Conservation (phyloP, 2,113 vertebrate genomes). For the Gyps fulvus region DNA sequence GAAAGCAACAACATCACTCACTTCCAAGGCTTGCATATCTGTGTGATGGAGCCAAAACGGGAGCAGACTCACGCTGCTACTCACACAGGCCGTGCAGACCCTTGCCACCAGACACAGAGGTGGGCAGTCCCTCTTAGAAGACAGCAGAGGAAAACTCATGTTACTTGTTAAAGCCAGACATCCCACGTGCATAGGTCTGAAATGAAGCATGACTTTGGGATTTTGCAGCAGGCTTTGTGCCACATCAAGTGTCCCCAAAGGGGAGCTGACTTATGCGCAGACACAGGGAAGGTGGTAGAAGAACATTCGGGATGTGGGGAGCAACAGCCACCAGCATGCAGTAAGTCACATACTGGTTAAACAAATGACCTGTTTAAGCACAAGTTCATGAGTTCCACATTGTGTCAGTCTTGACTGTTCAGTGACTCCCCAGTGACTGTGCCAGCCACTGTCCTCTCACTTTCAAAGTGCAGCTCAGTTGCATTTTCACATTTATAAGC, state of each 20-base stretch:
- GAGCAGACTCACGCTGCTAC: neutral
- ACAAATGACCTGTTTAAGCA: neutral
- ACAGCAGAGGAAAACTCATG: neutral
- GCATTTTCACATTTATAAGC: conserved; percentile 12
- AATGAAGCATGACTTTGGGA: neutral
- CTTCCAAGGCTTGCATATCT: neutral
- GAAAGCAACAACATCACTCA: neutral
- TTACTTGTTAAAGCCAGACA: neutral
- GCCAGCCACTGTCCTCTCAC: conserved; percentile 14
- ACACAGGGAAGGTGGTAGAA: neutral
- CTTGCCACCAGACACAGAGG: neutral
- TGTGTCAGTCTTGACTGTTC: neutral
- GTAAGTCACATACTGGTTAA: neutral
- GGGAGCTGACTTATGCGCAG: neutral
- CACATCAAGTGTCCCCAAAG: neutral
- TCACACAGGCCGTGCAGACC: neutral
- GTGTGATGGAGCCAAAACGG: neutral
- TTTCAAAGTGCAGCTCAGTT: conserved; percentile 1
- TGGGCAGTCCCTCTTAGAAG: neutral
- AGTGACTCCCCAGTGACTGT: neutral
- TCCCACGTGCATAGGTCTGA: neutral
- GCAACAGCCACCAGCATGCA: neutral
- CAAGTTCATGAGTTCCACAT: neutral
- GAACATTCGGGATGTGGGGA: neutral
- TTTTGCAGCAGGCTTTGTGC: neutral